Evolutionary conservation across 2,797 vertebrate genomes (phyloP).

Genomic region (Propithecus deckenii): DNA sequence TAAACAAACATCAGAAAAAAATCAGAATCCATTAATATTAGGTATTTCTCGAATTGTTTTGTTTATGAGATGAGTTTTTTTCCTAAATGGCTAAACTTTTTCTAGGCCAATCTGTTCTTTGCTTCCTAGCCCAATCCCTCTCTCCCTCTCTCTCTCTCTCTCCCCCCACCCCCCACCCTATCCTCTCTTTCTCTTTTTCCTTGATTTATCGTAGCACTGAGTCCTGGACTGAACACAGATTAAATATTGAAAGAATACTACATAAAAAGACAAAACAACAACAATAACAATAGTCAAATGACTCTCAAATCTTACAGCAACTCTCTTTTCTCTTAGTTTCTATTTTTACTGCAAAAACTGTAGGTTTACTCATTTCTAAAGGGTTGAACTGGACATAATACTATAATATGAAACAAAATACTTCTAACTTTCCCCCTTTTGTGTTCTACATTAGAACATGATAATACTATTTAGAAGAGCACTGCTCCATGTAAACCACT

Average conservation of each 20-base stretch:
- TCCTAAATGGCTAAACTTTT: background rate
- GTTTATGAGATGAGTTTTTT: background rate
- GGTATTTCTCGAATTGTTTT: background rate
- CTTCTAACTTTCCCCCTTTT: accelerated
- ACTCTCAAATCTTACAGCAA: background rate
- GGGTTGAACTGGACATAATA: background rate
- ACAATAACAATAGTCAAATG: background rate
- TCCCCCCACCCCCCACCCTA: too few relatives aligned
- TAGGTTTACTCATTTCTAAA: background rate
- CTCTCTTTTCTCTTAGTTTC: background rate
- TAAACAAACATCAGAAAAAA: background rate
- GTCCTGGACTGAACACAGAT: background rate
- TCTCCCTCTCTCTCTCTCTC: accelerated
- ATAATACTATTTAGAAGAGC: background rate
- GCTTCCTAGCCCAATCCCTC: background rate
- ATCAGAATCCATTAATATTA: background rate
- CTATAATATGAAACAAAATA: background rate
- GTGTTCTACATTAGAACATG: background rate
- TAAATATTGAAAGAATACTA: background rate
- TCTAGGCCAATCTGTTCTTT: background rate
- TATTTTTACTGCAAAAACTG: background rate
- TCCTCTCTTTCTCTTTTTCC: background rate
- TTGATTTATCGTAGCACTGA: background rate
- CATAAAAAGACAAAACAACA: background rate
- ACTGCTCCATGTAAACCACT: background rate